Evolutionary conservation across 1,140 invertebrate species (phyloP).

Genomic region (Diorhabda carinulata): DNA sequence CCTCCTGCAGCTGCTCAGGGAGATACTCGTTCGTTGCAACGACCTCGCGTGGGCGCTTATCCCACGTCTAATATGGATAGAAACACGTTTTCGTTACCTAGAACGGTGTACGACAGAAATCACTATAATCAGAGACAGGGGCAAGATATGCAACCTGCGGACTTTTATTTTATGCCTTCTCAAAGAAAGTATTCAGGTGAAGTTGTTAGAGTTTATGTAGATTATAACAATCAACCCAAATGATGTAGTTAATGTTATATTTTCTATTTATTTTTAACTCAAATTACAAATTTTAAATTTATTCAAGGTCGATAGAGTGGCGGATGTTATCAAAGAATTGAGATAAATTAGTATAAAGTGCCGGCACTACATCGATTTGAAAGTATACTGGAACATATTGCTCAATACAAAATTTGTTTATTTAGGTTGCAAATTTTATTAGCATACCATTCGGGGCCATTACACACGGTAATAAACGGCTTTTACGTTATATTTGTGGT

Average conservation of each 20-base stretch:
- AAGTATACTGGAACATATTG: too few relatives aligned
- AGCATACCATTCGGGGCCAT: too few relatives aligned
- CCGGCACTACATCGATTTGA: too few relatives aligned
- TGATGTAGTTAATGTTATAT: slow-evolving; percentile 9
- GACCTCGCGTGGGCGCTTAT: slow-evolving; percentile 47
- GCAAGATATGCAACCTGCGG: slow-evolving; percentile 51
- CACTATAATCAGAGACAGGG: slow-evolving; percentile 41
- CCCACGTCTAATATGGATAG: slow-evolving; percentile 43
- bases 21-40: slow-evolving; percentile 59
- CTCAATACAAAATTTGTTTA: too few relatives aligned
- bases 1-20: slow-evolving; percentile 51
- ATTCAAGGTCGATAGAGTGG: too few relatives aligned
- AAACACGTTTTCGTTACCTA: slow-evolving; percentile 51
- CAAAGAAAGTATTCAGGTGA: slow-evolving; percentile 90
- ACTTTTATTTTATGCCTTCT: slow-evolving; percentile 94
- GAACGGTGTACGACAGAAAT: slow-evolving; percentile 50
- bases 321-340: too few relatives aligned
- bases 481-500: too few relatives aligned
- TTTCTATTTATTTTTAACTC: too few relatives aligned
- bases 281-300: too few relatives aligned
- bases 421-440: too few relatives aligned
- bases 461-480: too few relatives aligned
- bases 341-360: too few relatives aligned
- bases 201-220: slow-evolving; percentile 86
- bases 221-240: slow-evolving; percentile 60